These are phyloP conservation scores for Anagrus nilaparvatae DNA, from an alignment of 1,140 invertebrate genomes.

Conservation along the genomic window DNA sequence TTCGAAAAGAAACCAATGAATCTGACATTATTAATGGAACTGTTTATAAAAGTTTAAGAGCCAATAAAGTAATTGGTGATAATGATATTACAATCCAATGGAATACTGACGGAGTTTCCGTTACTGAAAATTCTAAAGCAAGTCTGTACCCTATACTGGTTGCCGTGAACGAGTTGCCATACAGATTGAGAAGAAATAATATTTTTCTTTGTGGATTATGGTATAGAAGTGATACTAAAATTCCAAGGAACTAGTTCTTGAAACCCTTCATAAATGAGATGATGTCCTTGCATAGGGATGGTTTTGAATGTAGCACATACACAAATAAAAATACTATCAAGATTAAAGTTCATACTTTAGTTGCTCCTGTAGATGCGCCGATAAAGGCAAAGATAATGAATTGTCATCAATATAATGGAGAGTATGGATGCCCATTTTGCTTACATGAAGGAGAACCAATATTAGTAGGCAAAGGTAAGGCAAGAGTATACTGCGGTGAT, in stretches of 20 bases:
- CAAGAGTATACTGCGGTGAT: conserved; percentile 3
- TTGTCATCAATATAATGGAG: conserved; percentile 2
- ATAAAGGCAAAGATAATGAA: not conserved
- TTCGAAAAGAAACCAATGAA: not conserved
- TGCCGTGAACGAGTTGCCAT: conserved; percentile 4
- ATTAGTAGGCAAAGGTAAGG: not conserved
- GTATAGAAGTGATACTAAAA: not conserved
- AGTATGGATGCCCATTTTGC: conserved; percentile 1
- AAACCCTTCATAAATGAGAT: not conserved
- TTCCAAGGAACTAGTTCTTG: not conserved
- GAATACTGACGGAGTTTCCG: not conserved
- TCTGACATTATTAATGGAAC: conserved; percentile 1
- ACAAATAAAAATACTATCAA: not conserved
- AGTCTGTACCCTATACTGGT: not conserved
- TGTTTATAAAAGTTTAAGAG: not conserved
- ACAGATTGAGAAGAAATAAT: conserved; percentile 4
- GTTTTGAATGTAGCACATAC: not conserved
- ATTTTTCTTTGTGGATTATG: conserved; percentile 1
- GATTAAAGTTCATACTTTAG: not conserved
- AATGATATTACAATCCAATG: conserved; percentile 3
- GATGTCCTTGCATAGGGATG: not conserved
- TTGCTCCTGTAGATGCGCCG: not conserved
- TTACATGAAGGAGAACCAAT: conserved; percentile 1
- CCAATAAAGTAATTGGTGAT: not conserved
- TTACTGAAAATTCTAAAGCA: not conserved